Percentiles rank a stretch among this genome's conserved stretches.
phyloP scores from a whole-genome alignment of 2,888 invertebrate species.

The Hymenopus coronatus region DNA sequence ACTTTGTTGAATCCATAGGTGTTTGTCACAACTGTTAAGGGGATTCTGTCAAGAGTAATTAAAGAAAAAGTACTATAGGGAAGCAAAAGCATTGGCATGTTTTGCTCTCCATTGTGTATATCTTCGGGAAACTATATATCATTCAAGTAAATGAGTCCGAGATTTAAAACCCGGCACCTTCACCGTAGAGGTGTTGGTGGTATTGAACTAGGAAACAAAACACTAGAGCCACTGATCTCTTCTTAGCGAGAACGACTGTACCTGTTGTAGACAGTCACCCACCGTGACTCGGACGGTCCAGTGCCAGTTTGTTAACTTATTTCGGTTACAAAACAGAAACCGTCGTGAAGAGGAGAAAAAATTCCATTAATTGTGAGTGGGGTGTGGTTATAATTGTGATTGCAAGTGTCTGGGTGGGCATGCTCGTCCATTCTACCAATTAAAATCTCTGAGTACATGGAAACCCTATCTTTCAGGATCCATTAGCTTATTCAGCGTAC shows the following conservation, averaged over 20 bases:
- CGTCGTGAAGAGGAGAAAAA: not conserved
- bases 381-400: slow-evolving; percentile 14
- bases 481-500: slow-evolving; percentile 16
- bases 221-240: too few species aligned
- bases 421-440: slow-evolving; percentile 18
- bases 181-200: too few species aligned
- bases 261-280: not conserved
- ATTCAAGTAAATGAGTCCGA: too few species aligned
- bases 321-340: slow-evolving; percentile 15
- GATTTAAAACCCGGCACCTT: too few species aligned
- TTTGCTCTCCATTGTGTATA: too few species aligned
- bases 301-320: slow-evolving; percentile 17
- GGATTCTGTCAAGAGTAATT: too few species aligned
- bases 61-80: too few species aligned
- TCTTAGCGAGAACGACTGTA: not conserved
- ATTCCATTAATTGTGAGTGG: slow-evolving; percentile 17
- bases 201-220: too few species aligned
- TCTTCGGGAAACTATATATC: too few species aligned
- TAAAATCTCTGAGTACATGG: slow-evolving; percentile 21
- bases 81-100: too few species aligned
- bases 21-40: too few species aligned
- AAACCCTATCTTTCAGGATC: slow-evolving; percentile 27
- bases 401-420: slow-evolving; percentile 3
- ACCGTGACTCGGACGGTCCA: not conserved
- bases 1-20: too few species aligned